Percentiles rank a stretch among this genome's conserved stretches.
Conservation (phyloP, 1,140 invertebrate species). For the Hyles vespertilio region DNA sequence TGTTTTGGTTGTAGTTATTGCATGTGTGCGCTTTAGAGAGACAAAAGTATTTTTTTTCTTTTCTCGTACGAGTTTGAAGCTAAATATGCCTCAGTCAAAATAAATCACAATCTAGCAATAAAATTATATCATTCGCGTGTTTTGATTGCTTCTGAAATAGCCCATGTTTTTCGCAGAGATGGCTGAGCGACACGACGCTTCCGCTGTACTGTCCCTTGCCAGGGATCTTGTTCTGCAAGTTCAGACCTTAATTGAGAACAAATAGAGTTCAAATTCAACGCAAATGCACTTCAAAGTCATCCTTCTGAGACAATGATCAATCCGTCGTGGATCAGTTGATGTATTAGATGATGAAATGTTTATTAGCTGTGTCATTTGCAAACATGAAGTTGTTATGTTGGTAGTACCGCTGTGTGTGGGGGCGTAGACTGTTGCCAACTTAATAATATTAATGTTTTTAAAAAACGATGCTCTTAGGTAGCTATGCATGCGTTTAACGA, state of each 20-base stretch:
- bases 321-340: too few relatives aligned
- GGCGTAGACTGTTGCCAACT: too few relatives aligned
- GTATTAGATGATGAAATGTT: too few relatives aligned
- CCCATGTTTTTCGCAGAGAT: constrained; percentile 85
- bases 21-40: too few relatives aligned
- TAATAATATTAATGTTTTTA: too few relatives aligned
- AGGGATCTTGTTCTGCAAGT: constrained; percentile 90
- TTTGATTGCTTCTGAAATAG: constrained; percentile 7
- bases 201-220: constrained; percentile 86
- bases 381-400: too few relatives aligned
- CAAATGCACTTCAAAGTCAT: not conserved
- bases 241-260: constrained; percentile 94
- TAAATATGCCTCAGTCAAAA: not conserved
- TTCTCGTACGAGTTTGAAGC: not conserved
- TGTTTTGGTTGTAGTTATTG: too few relatives aligned
- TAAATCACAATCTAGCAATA: not conserved
- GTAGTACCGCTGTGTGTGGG: too few relatives aligned
- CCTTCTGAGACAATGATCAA: not conserved
- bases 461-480: too few relatives aligned
- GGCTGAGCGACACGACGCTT: constrained; percentile 94
- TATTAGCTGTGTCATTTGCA: too few relatives aligned
- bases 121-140: not conserved
- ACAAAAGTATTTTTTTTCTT: too few relatives aligned
- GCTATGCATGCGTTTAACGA: too few relatives aligned
- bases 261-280: constrained; percentile 71